Base-by-base conservation (phyloP, 2,888 invertebrate species). In the Terebella lapidaria region DNA sequence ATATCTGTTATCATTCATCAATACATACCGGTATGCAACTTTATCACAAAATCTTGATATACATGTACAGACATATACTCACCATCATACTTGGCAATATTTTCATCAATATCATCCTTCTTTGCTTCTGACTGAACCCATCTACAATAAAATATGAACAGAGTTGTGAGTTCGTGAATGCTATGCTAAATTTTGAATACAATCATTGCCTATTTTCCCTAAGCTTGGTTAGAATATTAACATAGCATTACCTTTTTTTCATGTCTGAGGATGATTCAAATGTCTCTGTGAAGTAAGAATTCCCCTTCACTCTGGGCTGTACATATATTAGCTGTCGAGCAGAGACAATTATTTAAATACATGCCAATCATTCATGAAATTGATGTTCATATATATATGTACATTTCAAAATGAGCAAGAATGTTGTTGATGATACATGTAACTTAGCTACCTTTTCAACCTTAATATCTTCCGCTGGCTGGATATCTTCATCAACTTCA, bases 81-180 rank as follows among this genome's bases (percentile, higher is more conserved):
- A 60, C 62, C 54, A 35, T 57, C 62, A 57, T 96, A 97, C 83
- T 95, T 94, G 10, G 94, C 89, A 61, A 95, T 90, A 66, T 89
- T 88, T 64, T 92, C 93, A 70, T 94, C 92, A 26, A 84, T 84
- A 56, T 82, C 85, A 68, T 93, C 92, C 79, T 96, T 96, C 79
- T 92, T 94, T 1, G 96, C 92, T 76, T 54, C 22, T 45, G 61
- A 61, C 26, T 26, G 27, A 15, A 59, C 30, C 60, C 60, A 57
- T 28, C 90, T 86, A 0, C 95, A 96, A 67, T 87, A 84, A 1
- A 91, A 30, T 18, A 4, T 5, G 10, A 56, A 35, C 35, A 15
- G 10, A 35, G 35, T 35, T 35, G 18, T n/a, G n/a, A n/a, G n/a
- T n/a, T n/a, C n/a, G n/a, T n/a, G n/a, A n/a, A n/a, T n/a, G n/a